Percentiles rank a stretch among this genome's conserved stretches.
Conservation (phyloP, 2,888 invertebrate genomes). For the Tipula lateralis region DNA sequence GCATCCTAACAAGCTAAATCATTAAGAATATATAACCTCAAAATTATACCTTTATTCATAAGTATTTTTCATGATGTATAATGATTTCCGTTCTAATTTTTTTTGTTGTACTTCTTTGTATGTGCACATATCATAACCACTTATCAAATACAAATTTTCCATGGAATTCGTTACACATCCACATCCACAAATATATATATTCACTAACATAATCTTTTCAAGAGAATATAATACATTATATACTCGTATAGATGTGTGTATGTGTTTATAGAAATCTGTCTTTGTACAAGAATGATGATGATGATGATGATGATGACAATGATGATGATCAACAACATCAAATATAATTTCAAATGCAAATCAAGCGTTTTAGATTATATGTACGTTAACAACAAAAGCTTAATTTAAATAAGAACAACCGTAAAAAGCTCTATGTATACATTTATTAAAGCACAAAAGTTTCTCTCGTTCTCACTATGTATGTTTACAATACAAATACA, state of each 20-base stretch:
- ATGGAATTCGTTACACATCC: neutral
- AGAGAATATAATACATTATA: too few relatives aligned
- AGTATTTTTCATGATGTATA: conserved; percentile 19
- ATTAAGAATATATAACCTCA: conserved; percentile 24
- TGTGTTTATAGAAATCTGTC: neutral
- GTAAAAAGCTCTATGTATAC: neutral
- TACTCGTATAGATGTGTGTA: neutral
- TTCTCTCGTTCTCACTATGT: neutral
- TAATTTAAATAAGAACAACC: neutral
- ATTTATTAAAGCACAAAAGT: neutral
- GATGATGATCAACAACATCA: neutral
- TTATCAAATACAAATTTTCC: conserved; percentile 7
- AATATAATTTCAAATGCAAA: conserved; percentile 11
- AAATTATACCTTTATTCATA: conserved; percentile 19
- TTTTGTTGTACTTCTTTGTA: neutral
- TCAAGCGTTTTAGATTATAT: neutral
- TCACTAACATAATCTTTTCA: neutral
- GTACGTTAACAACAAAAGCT: neutral
- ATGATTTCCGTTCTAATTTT: conserved; percentile 24
- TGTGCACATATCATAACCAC: conserved; percentile 12
- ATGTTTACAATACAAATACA: neutral
- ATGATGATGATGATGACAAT: neutral
- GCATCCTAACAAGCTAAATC: neutral
- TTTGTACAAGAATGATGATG: neutral
- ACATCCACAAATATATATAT: neutral